Conservation (phyloP, 2,797 vertebrate genomes). For the Ceryle rudis region DNA sequence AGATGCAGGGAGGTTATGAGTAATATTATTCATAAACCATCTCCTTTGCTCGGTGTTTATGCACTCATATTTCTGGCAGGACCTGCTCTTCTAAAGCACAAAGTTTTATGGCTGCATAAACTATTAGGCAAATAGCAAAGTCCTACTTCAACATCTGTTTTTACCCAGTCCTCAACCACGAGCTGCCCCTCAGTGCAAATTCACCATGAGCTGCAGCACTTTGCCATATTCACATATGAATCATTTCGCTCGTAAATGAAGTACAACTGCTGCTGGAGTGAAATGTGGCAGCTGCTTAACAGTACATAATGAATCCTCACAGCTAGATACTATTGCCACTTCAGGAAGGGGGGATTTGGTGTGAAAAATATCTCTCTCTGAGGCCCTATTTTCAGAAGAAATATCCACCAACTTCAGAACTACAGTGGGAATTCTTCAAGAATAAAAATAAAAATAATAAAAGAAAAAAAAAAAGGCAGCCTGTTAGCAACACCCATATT, state of each 20-base stretch:
- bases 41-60: slow-evolving; percentile 4
- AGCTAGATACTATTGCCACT: slow-evolving; percentile 20
- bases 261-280: slow-evolving; percentile 20
- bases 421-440: neutral
- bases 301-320: slow-evolving; percentile 1
- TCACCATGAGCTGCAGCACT: neutral
- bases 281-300: slow-evolving; percentile 54
- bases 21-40: neutral
- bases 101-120: slow-evolving; percentile 7
- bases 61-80: neutral
- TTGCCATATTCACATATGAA: slow-evolving; percentile 12
- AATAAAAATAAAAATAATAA: slow-evolving; percentile 33
- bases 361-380: slow-evolving; percentile 33
- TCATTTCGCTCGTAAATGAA: slow-evolving; percentile 51
- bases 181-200: slow-evolving; percentile 23
- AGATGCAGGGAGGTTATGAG: neutral
- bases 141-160: slow-evolving; percentile 18
- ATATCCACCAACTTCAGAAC: neutral
- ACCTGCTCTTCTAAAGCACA: neutral
- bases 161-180: neutral
- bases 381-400: slow-evolving; percentile 40
- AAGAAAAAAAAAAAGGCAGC: neutral
- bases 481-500: neutral
- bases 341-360: neutral
- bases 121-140: slow-evolving; percentile 6